phyloP scores from a whole-genome alignment of 2,797 vertebrate species.

The Nannoperca obscura region DNA sequence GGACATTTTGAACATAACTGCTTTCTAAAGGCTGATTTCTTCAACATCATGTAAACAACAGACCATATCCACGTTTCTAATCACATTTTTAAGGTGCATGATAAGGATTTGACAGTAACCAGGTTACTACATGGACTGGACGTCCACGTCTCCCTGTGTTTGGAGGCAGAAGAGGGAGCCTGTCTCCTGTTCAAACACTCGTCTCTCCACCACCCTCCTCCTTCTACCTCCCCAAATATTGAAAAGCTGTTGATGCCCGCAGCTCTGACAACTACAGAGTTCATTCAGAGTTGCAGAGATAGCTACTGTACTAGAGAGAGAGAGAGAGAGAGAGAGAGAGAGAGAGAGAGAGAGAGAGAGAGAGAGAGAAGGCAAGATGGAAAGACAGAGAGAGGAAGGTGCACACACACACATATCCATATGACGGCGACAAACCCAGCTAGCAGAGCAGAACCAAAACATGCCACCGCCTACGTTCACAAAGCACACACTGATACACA shows the following conservation, averaged over 20 bases:
- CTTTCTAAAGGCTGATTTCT: too few relatives aligned
- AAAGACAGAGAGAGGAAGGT: background rate
- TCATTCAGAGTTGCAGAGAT: conserved; percentile 66
- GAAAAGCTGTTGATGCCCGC: conserved; percentile 65
- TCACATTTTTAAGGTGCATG: too few relatives aligned
- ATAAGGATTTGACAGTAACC: background rate
- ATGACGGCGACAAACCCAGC: conserved; percentile 34
- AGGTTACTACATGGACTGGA: background rate
- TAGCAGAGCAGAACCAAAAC: conserved; percentile 22
- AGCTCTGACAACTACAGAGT: conserved; percentile 64
- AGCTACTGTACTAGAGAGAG: conserved; percentile 18
- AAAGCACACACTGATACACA: conserved; percentile 1
- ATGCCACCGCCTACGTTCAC: conserved; percentile 10
- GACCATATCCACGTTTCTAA: too few relatives aligned
- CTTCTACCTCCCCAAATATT: conserved; percentile 60
- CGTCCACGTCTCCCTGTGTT: background rate
- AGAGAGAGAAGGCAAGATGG: background rate
- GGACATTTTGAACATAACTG: too few relatives aligned
- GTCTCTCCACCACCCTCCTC: conserved; percentile 14
- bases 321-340: background rate
- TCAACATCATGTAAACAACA: too few relatives aligned
- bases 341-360: conserved; percentile 5
- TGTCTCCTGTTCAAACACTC: conserved; percentile 6
- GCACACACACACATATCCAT: background rate
- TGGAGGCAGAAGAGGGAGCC: background rate